Percentiles rank a stretch among this genome's conserved stretches.
Conservation (phyloP, 2,797 vertebrate species). For the Halcyon chelicuti region DNA sequence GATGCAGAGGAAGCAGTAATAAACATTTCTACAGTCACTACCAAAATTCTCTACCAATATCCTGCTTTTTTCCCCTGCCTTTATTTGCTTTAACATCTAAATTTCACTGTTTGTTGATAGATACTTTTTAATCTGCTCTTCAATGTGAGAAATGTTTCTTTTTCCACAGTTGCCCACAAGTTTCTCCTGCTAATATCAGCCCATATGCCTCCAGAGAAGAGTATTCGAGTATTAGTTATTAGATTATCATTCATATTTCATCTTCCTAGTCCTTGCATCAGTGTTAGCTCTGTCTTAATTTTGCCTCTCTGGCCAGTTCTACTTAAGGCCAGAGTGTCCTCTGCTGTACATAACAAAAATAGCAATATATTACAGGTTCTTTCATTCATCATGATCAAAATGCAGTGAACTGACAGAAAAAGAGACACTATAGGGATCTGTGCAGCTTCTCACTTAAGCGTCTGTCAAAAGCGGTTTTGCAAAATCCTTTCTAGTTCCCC, state of each 20-base stretch:
- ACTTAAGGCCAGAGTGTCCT: conserved; percentile 53
- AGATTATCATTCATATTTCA: background rate
- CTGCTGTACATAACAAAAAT: conserved; percentile 46
- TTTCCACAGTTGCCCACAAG: background rate
- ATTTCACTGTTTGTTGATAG: background rate
- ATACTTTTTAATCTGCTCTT: background rate
- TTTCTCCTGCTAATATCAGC: background rate
- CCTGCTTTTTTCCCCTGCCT: background rate
- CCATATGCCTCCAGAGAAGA: background rate
- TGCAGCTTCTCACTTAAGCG: background rate
- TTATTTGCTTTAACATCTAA: background rate
- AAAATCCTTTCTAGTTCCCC: background rate
- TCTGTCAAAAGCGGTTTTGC: background rate
- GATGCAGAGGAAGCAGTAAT: background rate
- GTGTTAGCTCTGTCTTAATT: background rate
- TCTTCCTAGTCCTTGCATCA: background rate
- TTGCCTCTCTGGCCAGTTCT: background rate
- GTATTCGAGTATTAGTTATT: background rate
- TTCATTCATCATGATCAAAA: background rate
- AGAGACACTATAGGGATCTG: too few species aligned
- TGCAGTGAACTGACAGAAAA: background rate
- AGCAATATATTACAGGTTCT: background rate
- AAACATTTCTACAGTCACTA: background rate
- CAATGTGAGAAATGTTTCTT: background rate
- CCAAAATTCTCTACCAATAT: background rate